Conservation (phyloP, 1,140 invertebrate genomes). For the Drosophila tristis region DNA sequence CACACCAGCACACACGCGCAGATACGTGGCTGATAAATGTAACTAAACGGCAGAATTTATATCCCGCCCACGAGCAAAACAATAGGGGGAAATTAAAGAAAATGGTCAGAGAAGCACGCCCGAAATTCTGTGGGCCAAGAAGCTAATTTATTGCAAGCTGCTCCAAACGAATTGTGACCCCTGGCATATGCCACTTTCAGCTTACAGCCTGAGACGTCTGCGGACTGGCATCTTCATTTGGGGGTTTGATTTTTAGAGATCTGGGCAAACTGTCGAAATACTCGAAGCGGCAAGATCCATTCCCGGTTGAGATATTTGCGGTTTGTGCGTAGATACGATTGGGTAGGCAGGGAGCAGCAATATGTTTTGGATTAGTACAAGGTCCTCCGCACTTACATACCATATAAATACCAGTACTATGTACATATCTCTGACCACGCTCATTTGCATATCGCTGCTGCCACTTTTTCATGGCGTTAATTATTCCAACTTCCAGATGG, state of each 20-base stretch:
- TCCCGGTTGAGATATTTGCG: slow-evolving; percentile 53
- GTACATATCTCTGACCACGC: background rate
- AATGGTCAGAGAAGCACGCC: slow-evolving; percentile 31
- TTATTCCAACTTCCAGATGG: slow-evolving; percentile 39
- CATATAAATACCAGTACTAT: no score
- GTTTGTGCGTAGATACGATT: slow-evolving; percentile 39
- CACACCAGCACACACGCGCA: slow-evolving; percentile 8
- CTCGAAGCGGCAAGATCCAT: slow-evolving; percentile 36
- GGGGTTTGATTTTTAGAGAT: slow-evolving; percentile 48
- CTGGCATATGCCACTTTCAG: slow-evolving; percentile 33
- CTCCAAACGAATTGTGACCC: slow-evolving; percentile 42
- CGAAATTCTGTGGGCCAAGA: slow-evolving; percentile 58
- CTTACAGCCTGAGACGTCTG: slow-evolving; percentile 18
- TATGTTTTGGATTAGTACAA: background rate
- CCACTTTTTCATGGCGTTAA: slow-evolving; percentile 26
- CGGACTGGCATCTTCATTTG: slow-evolving; percentile 48
- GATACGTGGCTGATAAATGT: slow-evolving; percentile 44
- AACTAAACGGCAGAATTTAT: slow-evolving; percentile 50
- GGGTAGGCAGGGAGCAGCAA: slow-evolving; percentile 1
- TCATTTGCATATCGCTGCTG: slow-evolving; percentile 4
- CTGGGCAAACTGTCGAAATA: slow-evolving; percentile 39
- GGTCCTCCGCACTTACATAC: background rate
- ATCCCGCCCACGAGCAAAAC: slow-evolving; percentile 14
- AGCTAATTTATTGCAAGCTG: slow-evolving; percentile 64
- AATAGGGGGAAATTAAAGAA: slow-evolving; percentile 50